phyloP scores from a whole-genome alignment of 2,113 vertebrate species.

The Anguilla japonica region DNA sequence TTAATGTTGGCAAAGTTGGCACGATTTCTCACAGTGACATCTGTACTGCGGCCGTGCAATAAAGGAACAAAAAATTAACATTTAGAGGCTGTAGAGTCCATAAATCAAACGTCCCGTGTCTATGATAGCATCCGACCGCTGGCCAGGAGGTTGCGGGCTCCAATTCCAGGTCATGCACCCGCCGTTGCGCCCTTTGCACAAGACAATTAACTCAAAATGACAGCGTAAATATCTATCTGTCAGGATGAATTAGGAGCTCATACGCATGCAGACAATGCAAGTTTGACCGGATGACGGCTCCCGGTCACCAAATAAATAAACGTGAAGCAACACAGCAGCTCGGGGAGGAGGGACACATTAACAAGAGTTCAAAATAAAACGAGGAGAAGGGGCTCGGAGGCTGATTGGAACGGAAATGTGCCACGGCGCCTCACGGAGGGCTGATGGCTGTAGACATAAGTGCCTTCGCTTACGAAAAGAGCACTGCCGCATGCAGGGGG shows the following conservation, averaged over 20 bases:
- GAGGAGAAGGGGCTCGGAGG: background rate
- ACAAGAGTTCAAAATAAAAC: background rate
- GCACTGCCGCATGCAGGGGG: background rate
- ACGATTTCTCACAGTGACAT: too few species aligned
- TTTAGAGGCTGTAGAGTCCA: too few species aligned
- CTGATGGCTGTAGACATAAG: background rate
- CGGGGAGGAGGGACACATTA: background rate
- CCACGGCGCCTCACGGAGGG: background rate
- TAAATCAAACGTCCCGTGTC: background rate
- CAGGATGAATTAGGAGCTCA: too few species aligned
- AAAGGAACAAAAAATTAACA: too few species aligned
- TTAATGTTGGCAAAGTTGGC: too few species aligned
- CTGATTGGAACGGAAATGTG: background rate
- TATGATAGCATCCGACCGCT: background rate
- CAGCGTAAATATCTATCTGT: background rate
- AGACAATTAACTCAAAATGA: background rate
- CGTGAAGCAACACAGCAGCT: background rate
- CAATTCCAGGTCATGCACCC: background rate
- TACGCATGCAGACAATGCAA: too few species aligned
- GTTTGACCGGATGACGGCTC: too few species aligned
- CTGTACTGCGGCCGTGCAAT: too few species aligned
- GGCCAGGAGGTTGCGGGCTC: background rate
- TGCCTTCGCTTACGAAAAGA: background rate
- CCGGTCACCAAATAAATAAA: background rate
- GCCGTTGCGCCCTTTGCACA: background rate